Conservation (phyloP, 2,888 invertebrate genomes). For the Deilephila porcellus region DNA sequence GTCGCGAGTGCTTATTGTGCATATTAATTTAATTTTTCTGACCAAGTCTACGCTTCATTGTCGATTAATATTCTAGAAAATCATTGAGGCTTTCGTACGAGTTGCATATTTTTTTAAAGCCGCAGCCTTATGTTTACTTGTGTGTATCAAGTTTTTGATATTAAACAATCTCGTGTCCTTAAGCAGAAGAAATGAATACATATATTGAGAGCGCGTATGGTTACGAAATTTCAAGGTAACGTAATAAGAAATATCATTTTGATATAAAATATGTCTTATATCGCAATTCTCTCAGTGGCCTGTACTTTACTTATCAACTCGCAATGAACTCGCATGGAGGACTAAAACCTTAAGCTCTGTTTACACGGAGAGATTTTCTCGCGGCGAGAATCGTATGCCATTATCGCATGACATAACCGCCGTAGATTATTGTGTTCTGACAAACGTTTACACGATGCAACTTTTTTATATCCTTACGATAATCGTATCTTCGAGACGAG, state of each 20-base stretch:
- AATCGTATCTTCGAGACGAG: too few species aligned
- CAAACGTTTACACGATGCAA: too few species aligned
- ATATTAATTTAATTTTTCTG: not conserved
- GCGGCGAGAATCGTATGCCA: too few species aligned
- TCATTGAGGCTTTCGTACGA: not conserved
- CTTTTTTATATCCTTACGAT: too few species aligned
- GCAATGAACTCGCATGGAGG: too few species aligned
- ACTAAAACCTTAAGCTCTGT: too few species aligned
- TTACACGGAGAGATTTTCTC: too few species aligned
- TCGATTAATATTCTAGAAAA: slow-evolving; percentile 8
- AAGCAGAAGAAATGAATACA: slow-evolving; percentile 2
- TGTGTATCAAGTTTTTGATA: not conserved
- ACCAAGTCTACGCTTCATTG: not conserved
- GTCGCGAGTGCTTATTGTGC: not conserved
- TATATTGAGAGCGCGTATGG: not conserved
- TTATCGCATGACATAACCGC: too few species aligned
- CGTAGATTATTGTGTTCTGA: too few species aligned
- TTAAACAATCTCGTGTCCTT: not conserved
- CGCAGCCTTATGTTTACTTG: not conserved
- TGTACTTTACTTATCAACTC: too few species aligned
- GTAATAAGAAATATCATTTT: not conserved
- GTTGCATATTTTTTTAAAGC: not conserved
- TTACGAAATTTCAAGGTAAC: not conserved
- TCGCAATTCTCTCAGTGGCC: too few species aligned
- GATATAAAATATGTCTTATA: too few species aligned